phyloP scores from a whole-genome alignment of 1,140 invertebrate genomes.

The Pogonomyrmex californicus region DNA sequence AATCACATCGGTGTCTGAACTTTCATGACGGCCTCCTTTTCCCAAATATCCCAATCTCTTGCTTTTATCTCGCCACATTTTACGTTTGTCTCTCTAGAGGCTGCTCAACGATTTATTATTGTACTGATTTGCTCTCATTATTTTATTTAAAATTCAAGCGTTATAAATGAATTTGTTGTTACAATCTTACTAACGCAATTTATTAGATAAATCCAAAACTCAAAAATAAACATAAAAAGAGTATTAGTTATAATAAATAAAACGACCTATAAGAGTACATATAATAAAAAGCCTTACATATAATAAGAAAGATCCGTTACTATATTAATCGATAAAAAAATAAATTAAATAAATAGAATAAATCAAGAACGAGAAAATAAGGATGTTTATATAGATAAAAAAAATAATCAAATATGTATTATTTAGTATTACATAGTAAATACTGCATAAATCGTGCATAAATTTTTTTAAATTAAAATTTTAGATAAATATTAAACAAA shows the following conservation, averaged over 20 bases:
- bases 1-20: slow-evolving; percentile 57
- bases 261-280: not conserved
- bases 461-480: not conserved
- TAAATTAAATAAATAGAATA: no score
- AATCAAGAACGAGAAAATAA: no score
- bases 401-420: no score
- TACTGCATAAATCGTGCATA: no score
- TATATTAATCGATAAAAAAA: no score
- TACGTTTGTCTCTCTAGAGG: slow-evolving; percentile 23
- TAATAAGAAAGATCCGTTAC: no score
- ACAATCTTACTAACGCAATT: not conserved
- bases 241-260: not conserved
- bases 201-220: not conserved
- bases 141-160: slow-evolving; percentile 33
- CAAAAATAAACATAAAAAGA: not conserved
- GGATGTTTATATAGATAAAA: no score
- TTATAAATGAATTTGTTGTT: slow-evolving; percentile 17
- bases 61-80: slow-evolving; percentile 46
- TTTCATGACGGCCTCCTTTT: slow-evolving; percentile 70
- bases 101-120: not conserved
- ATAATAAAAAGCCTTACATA: no score
- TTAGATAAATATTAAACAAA: not conserved
- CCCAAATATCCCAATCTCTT: slow-evolving; percentile 28
- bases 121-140: slow-evolving; percentile 19
- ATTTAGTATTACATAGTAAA: no score